Conservation (phyloP, 2,113 vertebrate species). For the Gopherus flavomarginatus region DNA sequence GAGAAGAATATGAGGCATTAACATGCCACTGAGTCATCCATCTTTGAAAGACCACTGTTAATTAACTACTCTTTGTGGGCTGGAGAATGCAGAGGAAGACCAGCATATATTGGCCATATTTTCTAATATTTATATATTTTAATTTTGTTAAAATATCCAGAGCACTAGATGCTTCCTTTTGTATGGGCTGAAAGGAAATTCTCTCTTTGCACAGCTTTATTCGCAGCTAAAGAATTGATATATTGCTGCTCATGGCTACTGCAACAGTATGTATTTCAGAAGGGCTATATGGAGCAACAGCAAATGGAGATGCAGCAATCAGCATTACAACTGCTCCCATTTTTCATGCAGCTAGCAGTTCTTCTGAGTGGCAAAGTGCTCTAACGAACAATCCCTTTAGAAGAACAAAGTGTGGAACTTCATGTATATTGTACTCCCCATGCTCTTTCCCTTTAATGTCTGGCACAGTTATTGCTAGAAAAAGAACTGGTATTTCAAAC, state of each 20-base stretch:
- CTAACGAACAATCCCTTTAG: background rate
- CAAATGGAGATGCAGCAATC: background rate
- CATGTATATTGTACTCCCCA: background rate
- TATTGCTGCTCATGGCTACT: background rate
- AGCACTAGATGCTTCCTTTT: slow-evolving; percentile 7
- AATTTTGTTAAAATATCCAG: slow-evolving; percentile 41
- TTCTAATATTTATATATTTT: slow-evolving; percentile 34
- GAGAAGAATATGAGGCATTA: slow-evolving; percentile 54
- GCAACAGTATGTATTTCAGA: background rate
- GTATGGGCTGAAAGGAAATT: background rate
- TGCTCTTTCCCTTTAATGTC: background rate
- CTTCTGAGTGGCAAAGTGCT: background rate
- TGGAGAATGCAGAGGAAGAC: slow-evolving; percentile 61
- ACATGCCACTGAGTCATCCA: slow-evolving; percentile 68
- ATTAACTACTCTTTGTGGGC: slow-evolving; percentile 49
- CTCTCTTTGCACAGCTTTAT: background rate
- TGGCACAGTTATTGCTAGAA: background rate
- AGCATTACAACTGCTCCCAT: background rate
- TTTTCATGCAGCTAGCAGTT: background rate
- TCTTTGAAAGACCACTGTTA: slow-evolving; percentile 58
- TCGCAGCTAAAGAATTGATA: background rate
- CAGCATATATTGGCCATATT: slow-evolving; percentile 35
- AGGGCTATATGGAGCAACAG: background rate
- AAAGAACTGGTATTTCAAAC: background rate
- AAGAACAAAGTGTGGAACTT: background rate